Base-by-base conservation (phyloP, 2,113 vertebrate genomes). In the Strix aluco region DNA sequence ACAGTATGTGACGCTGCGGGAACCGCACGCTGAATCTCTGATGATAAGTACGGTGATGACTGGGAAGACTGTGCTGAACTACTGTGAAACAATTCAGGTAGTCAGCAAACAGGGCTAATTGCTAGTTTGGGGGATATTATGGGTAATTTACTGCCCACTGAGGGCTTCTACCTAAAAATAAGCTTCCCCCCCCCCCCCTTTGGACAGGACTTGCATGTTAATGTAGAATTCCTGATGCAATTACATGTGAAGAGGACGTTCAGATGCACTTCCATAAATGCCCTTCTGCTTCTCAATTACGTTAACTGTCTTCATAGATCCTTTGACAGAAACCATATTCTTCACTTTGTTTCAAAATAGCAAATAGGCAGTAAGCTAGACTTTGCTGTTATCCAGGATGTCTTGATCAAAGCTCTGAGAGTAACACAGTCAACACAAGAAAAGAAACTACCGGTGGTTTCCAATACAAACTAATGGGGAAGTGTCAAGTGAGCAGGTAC, bases 41-140 rank as follows among this genome's bases (percentile, higher is more conserved):
- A 84, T 80, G 92, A 88, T 96, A 97, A 97, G 67, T 93, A 83
- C 25, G 70, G 94, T 97, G 97, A 95, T 97, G 97, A 97, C 90
- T 32, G 80, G 72, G 70, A 81, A 81, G 81, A 65, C 86, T 86
- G 77, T 70, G 94, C 92, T 82, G 93, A 97, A 97, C 91, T 92
- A 86, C 87, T 81, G 86, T 88, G 88, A 97, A 95, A 97, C 94
- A 95, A 97, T 97, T 97, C 95, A 94, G 87, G 87, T 94, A 97
- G 92, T 97, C 94, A 96, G 95, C 93, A 95, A 97, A 97, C 81
- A 97, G 95, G 93, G 96, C 80, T 96, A 96, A 96, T 96, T 95
- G 84, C 87, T 98, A 94, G 84, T 91, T 97, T 86, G 93, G 97
- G 82, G 91, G 96, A 97, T 90, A 97, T 97, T 86, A 92, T 97